phyloP scores from a whole-genome alignment of 2,888 invertebrate species.

The Leptinotarsa peninsularis region DNA sequence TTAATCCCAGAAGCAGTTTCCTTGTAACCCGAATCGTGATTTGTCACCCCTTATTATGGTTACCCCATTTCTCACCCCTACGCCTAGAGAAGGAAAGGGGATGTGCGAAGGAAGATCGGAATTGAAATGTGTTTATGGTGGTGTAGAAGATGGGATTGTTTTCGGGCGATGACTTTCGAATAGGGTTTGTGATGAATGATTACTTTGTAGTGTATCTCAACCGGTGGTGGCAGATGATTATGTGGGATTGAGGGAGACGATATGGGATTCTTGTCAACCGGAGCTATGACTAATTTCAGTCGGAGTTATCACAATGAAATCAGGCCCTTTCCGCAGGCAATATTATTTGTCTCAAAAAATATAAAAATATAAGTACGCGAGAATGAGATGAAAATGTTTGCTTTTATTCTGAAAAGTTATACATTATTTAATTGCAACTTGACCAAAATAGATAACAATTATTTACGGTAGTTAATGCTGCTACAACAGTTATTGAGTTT shows the following conservation, averaged over 20 bases:
- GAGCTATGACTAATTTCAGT: neutral
- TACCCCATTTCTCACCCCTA: constrained; percentile 43
- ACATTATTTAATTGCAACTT: too few relatives aligned
- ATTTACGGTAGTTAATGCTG: too few relatives aligned
- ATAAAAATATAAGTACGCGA: too few relatives aligned
- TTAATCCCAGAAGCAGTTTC: constrained; percentile 57
- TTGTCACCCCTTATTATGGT: constrained; percentile 59
- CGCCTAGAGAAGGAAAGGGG: constrained; percentile 10
- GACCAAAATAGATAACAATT: too few relatives aligned
- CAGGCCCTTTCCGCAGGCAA: too few relatives aligned
- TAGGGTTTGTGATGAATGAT: constrained; percentile 18
- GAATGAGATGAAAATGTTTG: too few relatives aligned
- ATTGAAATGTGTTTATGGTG: constrained; percentile 24
- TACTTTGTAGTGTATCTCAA: neutral
- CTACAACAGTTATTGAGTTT: too few relatives aligned
- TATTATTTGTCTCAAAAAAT: too few relatives aligned
- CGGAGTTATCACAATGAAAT: too few relatives aligned
- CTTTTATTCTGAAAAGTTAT: too few relatives aligned
- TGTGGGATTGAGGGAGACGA: neutral
- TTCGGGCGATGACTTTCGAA: constrained; percentile 14
- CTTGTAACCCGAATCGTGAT: constrained; percentile 57
- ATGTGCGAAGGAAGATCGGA: constrained; percentile 11
- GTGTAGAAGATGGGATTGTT: constrained; percentile 18
- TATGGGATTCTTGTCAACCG: neutral
- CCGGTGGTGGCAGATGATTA: neutral